Evolutionary conservation across 2,888 invertebrate genomes (phyloP).

Genomic region (Actias luna): DNA sequence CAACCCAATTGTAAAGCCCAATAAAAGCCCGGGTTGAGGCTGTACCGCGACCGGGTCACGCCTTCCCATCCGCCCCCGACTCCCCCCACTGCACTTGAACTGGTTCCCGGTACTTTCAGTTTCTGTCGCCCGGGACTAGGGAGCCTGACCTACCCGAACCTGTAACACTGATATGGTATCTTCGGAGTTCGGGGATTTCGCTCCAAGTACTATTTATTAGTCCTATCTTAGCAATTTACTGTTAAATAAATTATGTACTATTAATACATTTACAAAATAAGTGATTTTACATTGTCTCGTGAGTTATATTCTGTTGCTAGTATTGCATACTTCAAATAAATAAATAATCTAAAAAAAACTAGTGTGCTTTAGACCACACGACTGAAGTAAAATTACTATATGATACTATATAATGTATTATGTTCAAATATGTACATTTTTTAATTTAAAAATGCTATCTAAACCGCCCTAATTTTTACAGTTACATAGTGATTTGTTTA

Average conservation of each 20-base stretch:
- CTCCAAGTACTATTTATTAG: background rate
- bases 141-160: conserved; percentile 68
- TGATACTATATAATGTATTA: too few relatives aligned
- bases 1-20: conserved; percentile 7
- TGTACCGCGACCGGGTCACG: conserved; percentile 55
- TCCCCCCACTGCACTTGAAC: conserved; percentile 62
- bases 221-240: background rate
- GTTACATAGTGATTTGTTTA: too few relatives aligned
- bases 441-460: too few relatives aligned
- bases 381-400: too few relatives aligned
- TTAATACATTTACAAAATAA: background rate
- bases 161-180: conserved; percentile 11
- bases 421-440: too few relatives aligned
- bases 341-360: too few relatives aligned
- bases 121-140: conserved; percentile 55
- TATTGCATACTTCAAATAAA: too few relatives aligned
- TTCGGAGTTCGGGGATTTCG: background rate
- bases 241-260: background rate
- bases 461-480: too few relatives aligned
- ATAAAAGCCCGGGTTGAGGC: conserved; percentile 33
- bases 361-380: too few relatives aligned
- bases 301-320: too few relatives aligned
- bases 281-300: too few relatives aligned
- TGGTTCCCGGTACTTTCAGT: conserved; percentile 64
- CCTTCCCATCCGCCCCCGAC: conserved; percentile 34